Evolutionary conservation across 2,888 invertebrate species (phyloP), one percentile per base, ranked within the genome.

Genomic region (Nasonia oneida): DNA sequence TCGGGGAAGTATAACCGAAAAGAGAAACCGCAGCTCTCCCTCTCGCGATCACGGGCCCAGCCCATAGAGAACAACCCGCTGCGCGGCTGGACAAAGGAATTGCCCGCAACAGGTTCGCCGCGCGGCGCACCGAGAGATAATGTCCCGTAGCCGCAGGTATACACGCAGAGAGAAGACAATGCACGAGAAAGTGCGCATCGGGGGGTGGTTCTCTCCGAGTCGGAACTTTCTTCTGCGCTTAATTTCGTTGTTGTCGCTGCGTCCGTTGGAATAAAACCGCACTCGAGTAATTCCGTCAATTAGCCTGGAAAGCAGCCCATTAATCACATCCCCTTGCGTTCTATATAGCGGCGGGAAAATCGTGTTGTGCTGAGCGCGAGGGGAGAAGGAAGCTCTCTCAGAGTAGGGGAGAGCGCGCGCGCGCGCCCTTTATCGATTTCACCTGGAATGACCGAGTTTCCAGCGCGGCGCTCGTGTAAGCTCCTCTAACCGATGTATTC

Each of bases 361-460:
- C 71, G 0, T n/a, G 42, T 29, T 12, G 15, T 15, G 70, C 2
- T 4, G 0, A 53, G 29, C 57, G 71, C 14, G 14, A 18, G 47
- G 29, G 75, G 39, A 29, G n/a, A 29, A 39, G 47, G n/a, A 50
- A 53, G 42, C 53, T 75, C 12, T 8, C 12, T n/a, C 47, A 47
- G 23, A 23, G 18, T 18, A 23, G 70, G 23, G 80, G 76, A 77
- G 57, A 82, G 76, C 82, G 78, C 10, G 47, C 47, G 78, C 47
- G 78, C 10, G 47, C 47, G 8, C 83, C 85, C 85, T 87, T 85
- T 85, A 87, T 87, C 87, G 87, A 87, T 87, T 84, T 87, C 81
- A 85, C 85, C 87, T 85, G 87, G 87, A 85, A 80, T 83, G 85
- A 85, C 87, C 87, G 87, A 87, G 85, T 87, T 87, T 87, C 74